Evolutionary conservation across 2,113 vertebrate species (phyloP).

Genomic region (Chaetodon trifascialis): DNA sequence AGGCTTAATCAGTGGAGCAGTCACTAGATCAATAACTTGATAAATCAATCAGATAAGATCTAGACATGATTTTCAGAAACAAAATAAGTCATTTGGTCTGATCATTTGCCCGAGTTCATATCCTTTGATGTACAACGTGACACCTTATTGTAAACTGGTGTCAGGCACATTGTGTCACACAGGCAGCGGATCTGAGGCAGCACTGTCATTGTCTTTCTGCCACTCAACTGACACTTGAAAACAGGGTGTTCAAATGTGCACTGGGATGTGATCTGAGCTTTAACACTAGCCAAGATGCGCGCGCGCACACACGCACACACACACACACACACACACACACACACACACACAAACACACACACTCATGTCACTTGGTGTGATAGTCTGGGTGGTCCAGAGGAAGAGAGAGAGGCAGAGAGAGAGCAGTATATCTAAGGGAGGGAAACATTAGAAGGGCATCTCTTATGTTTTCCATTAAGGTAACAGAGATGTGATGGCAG

Average conservation of each 20-base stretch:
- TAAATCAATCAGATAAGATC: conserved; percentile 32
- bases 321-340: conserved; percentile 23
- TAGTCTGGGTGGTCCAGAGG: conserved; percentile 55
- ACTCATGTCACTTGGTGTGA: conserved; percentile 41
- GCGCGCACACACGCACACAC: conserved; percentile 8
- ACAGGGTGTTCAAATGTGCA: conserved; percentile 71
- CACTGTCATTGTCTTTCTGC: conserved; percentile 59
- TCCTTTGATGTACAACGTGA: conserved; percentile 18
- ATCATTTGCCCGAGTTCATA: background rate
- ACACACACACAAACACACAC: conserved; percentile 25
- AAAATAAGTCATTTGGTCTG: background rate
- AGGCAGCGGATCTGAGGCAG: conserved; percentile 48
- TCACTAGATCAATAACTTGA: conserved; percentile 42
- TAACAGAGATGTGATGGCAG: conserved; percentile 67
- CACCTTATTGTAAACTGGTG: conserved; percentile 53
- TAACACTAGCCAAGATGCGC: conserved; percentile 62
- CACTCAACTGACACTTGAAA: conserved; percentile 71
- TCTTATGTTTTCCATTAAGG: conserved; percentile 77
- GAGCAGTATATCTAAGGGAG: conserved; percentile 62
- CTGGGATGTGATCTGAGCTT: conserved; percentile 71
- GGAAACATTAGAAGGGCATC: conserved; percentile 75
- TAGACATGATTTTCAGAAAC: background rate
- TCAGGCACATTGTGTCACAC: conserved; percentile 51
- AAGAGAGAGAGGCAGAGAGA: conserved; percentile 48
- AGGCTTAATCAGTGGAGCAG: conserved; percentile 46